phyloP scores from a whole-genome alignment of 2,113 vertebrate genomes.

The Syngnathus floridae region DNA sequence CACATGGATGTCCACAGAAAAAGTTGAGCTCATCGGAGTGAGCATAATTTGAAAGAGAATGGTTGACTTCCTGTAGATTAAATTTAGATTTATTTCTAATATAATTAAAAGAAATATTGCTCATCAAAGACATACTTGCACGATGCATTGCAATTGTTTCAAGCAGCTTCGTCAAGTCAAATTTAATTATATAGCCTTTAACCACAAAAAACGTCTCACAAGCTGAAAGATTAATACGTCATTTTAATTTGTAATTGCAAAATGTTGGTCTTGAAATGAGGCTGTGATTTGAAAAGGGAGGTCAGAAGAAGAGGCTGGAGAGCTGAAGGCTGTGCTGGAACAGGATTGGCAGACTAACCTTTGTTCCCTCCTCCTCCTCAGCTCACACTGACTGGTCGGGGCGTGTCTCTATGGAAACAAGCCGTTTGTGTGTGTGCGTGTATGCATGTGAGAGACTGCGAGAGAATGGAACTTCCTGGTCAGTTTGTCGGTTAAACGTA shows the following conservation, averaged over 20 bases:
- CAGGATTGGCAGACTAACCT: slow-evolving; percentile 47
- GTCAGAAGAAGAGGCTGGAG: slow-evolving; percentile 20
- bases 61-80: too few relatives aligned
- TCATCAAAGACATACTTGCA: too few relatives aligned
- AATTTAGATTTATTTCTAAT: too few relatives aligned
- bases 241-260: not conserved
- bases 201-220: too few relatives aligned
- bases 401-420: slow-evolving; percentile 65
- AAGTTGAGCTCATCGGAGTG: too few relatives aligned
- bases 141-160: too few relatives aligned
- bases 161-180: too few relatives aligned
- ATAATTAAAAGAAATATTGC: too few relatives aligned
- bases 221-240: not conserved
- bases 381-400: slow-evolving; percentile 38
- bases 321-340: slow-evolving; percentile 19
- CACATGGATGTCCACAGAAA: too few relatives aligned
- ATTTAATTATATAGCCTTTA: too few relatives aligned
- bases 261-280: not conserved
- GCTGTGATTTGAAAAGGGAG: slow-evolving; percentile 25
- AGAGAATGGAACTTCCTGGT: slow-evolving; percentile 66
- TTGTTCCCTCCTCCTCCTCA: slow-evolving; percentile 41
- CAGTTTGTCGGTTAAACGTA: slow-evolving; percentile 46
- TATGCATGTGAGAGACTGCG: slow-evolving; percentile 1
- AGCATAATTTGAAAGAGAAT: too few relatives aligned
- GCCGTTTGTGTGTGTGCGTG: slow-evolving; percentile 14